Percentiles rank a stretch among this genome's conserved stretches.
phyloP scores from a whole-genome alignment of 2,113 vertebrate genomes.

The Nothoprocta pentlandii region DNA sequence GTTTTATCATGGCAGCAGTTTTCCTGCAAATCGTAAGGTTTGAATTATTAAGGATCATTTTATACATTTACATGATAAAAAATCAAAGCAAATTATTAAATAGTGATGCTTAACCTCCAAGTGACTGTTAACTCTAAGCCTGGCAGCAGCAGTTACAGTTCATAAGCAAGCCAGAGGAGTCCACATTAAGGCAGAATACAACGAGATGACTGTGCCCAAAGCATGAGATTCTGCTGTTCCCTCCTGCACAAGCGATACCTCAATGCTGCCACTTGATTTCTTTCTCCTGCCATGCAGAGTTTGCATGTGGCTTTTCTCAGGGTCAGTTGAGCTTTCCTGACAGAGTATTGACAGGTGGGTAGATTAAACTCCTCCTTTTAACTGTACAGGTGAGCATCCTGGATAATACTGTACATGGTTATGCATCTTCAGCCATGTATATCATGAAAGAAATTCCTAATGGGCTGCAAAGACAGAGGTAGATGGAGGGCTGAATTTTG shows the following conservation, averaged over 20 bases:
- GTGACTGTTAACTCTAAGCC: not conserved
- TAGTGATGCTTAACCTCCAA: constrained; percentile 30
- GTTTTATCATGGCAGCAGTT: constrained; percentile 16
- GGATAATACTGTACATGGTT: not conserved
- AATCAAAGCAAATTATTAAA: constrained; percentile 52
- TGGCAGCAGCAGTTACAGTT: constrained; percentile 56
- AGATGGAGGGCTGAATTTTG: no score
- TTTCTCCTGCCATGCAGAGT: not conserved
- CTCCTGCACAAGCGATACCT: not conserved
- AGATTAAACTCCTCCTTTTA: not conserved
- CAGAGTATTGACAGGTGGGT: not conserved
- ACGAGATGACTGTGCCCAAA: not conserved
- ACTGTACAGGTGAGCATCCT: not conserved
- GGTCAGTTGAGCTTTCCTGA: not conserved
- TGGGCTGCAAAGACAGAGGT: not conserved
- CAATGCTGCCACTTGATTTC: not conserved
- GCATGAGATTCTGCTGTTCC: not conserved
- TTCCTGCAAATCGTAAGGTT: constrained; percentile 16
- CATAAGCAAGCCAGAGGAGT: constrained; percentile 40
- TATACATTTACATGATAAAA: constrained; percentile 28
- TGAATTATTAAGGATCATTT: constrained; percentile 18
- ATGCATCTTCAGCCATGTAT: not conserved
- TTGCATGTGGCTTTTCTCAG: not conserved
- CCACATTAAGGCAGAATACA: not conserved
- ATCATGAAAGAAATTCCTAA: not conserved